These are phyloP conservation scores for Eupithecia dodoneata DNA, from an alignment of 2,888 invertebrate species.

Conservation along the genomic window DNA sequence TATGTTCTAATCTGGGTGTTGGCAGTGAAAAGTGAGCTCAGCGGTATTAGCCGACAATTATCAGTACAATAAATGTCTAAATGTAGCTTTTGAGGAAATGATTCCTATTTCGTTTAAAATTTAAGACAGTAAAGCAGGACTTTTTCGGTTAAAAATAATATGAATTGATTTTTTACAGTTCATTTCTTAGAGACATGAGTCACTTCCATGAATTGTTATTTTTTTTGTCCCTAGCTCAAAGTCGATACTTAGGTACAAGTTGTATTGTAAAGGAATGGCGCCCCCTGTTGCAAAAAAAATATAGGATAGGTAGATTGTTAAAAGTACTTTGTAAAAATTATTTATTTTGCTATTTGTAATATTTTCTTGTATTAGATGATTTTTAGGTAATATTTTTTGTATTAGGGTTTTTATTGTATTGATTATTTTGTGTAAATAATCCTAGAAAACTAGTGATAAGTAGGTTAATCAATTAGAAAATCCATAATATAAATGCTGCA, in stretches of 20 bases:
- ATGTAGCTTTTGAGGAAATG: background rate
- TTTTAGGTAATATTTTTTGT: too few relatives aligned
- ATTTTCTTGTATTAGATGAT: background rate
- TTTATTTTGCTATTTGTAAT: background rate
- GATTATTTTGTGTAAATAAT: background rate
- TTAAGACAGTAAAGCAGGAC: background rate
- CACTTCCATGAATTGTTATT: background rate
- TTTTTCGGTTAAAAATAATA: background rate
- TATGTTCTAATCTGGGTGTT: slow-evolving; percentile 18
- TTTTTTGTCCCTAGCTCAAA: background rate
- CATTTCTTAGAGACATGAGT: background rate
- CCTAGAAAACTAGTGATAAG: background rate
- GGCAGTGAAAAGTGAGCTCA: background rate
- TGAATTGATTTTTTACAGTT: background rate
- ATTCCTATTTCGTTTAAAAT: background rate
- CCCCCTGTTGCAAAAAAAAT: background rate
- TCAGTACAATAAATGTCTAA: background rate
- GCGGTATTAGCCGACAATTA: background rate
- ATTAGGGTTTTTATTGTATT: too few relatives aligned
- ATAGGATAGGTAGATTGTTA: background rate
- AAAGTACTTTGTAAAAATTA: background rate
- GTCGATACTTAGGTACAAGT: background rate
- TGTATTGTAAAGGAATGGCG: background rate
- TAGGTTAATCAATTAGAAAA: background rate
- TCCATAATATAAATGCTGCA: background rate